A percentile compares a stretch with the other conserved stretches of the same genome.
Evolutionary conservation across 2,888 invertebrate species (phyloP).

Genomic region (Pemphredon lugubris): DNA sequence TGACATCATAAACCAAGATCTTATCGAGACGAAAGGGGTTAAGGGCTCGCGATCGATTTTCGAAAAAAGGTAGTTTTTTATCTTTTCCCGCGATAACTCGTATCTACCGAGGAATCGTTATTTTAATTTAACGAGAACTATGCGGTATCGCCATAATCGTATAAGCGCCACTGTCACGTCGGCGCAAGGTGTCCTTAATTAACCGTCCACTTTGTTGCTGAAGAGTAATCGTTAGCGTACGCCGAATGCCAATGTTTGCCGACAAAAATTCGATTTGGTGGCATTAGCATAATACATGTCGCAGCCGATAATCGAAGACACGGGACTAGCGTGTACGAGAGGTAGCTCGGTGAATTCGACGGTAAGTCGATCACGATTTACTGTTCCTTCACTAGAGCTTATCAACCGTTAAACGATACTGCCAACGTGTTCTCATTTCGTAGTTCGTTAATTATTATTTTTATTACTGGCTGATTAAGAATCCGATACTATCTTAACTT

Average conservation of each 20-base stretch:
- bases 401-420: too few species aligned
- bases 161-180: conserved; percentile 8
- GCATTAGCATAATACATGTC: conserved; percentile 49
- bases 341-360: background rate
- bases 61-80: conserved; percentile 13
- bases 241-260: background rate
- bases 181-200: conserved; percentile 41
- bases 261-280: conserved; percentile 6
- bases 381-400: too few species aligned
- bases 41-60: conserved; percentile 4
- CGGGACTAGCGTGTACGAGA: background rate
- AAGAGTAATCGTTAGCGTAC: conserved; percentile 9
- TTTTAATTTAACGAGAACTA: conserved; percentile 49
- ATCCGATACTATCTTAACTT: too few species aligned
- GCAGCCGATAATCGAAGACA: conserved; percentile 38
- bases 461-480: too few species aligned
- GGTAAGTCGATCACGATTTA: too few species aligned
- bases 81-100: conserved; percentile 5
- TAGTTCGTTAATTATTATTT: too few species aligned
- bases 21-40: conserved; percentile 32
- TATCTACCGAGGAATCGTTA: conserved; percentile 15
- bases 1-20: conserved; percentile 50
- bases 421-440: too few species aligned
- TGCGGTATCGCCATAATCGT: conserved; percentile 16
- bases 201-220: conserved; percentile 35